phyloP scores from a whole-genome alignment of 1,140 invertebrate species.

The Nautilus pompilius region DNA sequence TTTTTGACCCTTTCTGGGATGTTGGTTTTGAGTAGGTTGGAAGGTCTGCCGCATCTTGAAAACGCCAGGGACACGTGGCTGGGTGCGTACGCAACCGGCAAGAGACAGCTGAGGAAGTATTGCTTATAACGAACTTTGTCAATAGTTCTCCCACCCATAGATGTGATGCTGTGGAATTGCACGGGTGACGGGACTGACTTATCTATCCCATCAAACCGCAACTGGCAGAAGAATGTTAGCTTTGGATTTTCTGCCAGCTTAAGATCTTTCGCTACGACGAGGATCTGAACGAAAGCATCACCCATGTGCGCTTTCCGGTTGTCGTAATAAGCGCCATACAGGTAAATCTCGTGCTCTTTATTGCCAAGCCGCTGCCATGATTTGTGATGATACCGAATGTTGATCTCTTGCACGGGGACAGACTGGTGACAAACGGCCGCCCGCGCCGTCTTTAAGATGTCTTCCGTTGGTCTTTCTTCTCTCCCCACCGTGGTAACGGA shows the following conservation, averaged over 20 bases:
- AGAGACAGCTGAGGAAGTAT: neutral
- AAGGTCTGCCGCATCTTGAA: neutral
- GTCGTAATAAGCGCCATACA: neutral
- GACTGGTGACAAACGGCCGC: too few species aligned
- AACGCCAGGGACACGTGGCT: neutral
- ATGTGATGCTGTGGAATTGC: neutral
- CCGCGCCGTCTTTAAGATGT: too few species aligned
- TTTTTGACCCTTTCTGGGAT: neutral
- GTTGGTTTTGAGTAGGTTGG: neutral
- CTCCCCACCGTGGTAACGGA: too few species aligned
- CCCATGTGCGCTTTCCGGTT: neutral
- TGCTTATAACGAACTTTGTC: neutral
- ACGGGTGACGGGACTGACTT: neutral
- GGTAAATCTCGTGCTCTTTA: too few species aligned
- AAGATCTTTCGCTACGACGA: too few species aligned
- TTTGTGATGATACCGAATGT: too few species aligned
- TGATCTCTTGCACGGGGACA: too few species aligned
- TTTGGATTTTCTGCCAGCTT: neutral
- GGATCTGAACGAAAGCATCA: neutral
- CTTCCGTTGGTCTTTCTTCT: too few species aligned
- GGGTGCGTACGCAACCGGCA: neutral
- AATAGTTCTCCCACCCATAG: neutral
- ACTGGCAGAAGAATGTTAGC: neutral
- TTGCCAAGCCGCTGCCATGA: too few species aligned
- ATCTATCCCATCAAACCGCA: neutral